Conservation (phyloP, 2,797 vertebrate species). For the Carduelis carduelis region DNA sequence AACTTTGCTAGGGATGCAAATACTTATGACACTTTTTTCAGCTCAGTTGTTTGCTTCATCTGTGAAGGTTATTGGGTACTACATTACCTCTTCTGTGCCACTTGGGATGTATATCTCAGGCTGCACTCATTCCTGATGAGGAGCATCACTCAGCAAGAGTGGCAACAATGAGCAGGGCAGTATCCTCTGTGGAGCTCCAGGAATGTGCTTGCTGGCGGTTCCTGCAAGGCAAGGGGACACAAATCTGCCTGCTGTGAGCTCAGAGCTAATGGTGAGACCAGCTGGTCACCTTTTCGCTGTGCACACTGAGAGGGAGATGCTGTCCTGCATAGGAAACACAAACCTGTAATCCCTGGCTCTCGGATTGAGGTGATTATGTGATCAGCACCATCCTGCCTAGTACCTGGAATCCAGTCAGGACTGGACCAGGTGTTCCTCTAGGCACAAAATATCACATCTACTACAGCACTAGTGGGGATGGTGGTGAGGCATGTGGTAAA, state of each 20-base stretch:
- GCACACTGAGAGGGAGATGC: accelerated
- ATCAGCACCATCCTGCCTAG: neutral
- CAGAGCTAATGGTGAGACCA: neutral
- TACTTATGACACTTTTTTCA: slow-evolving; percentile 14
- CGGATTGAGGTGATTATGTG: neutral
- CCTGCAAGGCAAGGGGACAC: neutral
- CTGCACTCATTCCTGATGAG: neutral
- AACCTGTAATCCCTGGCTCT: neutral
- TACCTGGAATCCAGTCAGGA: neutral
- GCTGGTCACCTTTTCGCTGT: neutral
- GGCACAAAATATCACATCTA: neutral
- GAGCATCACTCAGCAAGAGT: accelerated
- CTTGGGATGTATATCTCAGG: neutral
- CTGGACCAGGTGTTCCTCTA: neutral
- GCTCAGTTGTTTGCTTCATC: neutral
- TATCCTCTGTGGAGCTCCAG: neutral
- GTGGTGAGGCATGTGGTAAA: neutral
- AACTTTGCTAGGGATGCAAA: neutral
- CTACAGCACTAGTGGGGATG: neutral
- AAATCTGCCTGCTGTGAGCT: neutral
- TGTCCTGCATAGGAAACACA: accelerated
- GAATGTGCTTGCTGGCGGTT: accelerated
- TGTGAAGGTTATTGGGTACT: neutral
- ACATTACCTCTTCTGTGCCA: neutral
- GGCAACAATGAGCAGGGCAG: neutral